Conservation (phyloP, 2,113 vertebrate species). For the Genyomyrus donnyi region DNA sequence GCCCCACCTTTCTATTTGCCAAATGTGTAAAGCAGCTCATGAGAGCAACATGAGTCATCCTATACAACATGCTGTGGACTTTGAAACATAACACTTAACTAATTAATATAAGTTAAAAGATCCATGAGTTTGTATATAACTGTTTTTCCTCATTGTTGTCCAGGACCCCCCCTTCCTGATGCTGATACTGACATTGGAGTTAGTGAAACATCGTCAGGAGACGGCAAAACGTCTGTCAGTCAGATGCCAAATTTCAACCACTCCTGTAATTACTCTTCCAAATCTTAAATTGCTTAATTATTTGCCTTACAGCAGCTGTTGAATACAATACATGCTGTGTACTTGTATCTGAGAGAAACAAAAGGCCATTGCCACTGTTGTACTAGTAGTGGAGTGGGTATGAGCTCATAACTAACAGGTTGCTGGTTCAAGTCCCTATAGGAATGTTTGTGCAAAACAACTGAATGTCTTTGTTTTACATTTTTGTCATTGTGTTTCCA, state of each 20-base stretch:
- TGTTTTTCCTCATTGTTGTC: not conserved
- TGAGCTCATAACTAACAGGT: not conserved
- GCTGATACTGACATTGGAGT: not conserved
- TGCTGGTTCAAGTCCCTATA: not conserved
- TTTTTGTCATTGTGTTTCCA: not conserved
- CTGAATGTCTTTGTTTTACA: not conserved
- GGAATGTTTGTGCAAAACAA: not conserved
- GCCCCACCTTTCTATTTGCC: not conserved
- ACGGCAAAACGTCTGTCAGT: not conserved
- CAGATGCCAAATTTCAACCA: conserved; percentile 5
- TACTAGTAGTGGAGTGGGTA: not conserved
- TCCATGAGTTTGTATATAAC: not conserved
- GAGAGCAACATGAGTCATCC: not conserved
- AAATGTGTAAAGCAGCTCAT: not conserved
- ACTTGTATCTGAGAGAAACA: not conserved
- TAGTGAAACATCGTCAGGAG: not conserved
- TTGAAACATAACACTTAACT: not conserved
- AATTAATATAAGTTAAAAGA: not conserved
- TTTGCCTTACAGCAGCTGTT: not conserved
- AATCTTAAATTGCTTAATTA: not conserved
- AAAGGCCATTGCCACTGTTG: not conserved
- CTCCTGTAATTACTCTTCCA: conserved; percentile 4
- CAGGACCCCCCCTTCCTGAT: not conserved
- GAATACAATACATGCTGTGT: not conserved
- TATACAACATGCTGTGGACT: not conserved